Evolutionary conservation across 2,888 invertebrate genomes (phyloP), one percentile per base, ranked within the genome.

Genomic region (Arctia plantaginis): DNA sequence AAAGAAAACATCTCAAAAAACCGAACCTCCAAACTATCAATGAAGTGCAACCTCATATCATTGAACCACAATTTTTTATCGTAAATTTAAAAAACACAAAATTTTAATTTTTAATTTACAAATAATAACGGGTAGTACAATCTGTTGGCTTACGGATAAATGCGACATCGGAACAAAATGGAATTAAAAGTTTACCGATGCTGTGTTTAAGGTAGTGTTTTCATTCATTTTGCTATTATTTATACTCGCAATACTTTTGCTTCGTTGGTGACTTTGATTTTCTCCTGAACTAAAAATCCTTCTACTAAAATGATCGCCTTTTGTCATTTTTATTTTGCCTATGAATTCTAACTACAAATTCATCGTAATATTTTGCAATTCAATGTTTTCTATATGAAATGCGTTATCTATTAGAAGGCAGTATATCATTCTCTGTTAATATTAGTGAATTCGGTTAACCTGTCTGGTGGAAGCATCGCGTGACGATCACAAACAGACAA

Each of bases 161-260:
- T 76, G 75, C 71, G 80, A 76, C 77, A 77, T 73, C 59, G 77
- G 85, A 88, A 88, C 85, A 81, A 83, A 89, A 89, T 86, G 81
- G 83, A 89, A 89, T 89, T 88, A 87, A 89, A 89, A 88, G 80
- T 85, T 86, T 72, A 77, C 84, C 79, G 74, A 51, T 82, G 35
- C 66, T 69, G 59, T 65, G 71, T 66, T 62, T 72, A 70, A 41
- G 69, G 64, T 65, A 73, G 33, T 35, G 27, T 44, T 74, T 41
- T 35, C 13, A 44, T 74, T 70, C 70, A 69, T 71, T 51, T 62
- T 69, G 65, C 39, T 64, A 72, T 70, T 70, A 69, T 71, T 72
- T 71, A 69, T 47, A 66, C 55, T 69, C 47, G 44, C 66, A 68
- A 64, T 59, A 70, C 47, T 64, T 51, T 27, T 13, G 7, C 6